Conservation (phyloP, 2,797 vertebrate species). For the Ibycter americanus region DNA sequence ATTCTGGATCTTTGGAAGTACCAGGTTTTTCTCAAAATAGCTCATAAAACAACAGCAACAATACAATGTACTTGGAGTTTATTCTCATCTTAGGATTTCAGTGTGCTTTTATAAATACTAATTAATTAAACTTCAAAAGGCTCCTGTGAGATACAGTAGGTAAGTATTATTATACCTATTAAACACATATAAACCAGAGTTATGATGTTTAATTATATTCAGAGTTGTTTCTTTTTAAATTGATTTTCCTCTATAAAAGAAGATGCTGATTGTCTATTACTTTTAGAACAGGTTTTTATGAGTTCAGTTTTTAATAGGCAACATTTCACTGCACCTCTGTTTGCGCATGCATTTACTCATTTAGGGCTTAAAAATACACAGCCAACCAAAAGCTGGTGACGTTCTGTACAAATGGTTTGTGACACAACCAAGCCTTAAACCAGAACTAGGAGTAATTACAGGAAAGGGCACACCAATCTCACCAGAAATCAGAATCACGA, state of each 20-base stretch:
- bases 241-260: conserved; percentile 50
- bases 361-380: neutral
- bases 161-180: conserved; percentile 62
- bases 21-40: neutral
- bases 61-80: neutral
- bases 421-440: neutral
- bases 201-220: conserved; percentile 48
- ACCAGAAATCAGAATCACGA: neutral
- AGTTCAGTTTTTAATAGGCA: conserved; percentile 34
- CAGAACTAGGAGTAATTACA: neutral
- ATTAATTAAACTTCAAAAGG: conserved; percentile 57
- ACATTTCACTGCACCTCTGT: conserved; percentile 25
- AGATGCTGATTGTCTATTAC: conserved; percentile 44
- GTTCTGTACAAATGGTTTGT: neutral
- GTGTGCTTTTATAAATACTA: conserved; percentile 31
- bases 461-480: neutral
- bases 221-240: conserved; percentile 48
- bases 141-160: conserved; percentile 45
- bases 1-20: neutral
- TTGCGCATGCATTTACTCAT: neutral
- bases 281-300: conserved; percentile 47
- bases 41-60: conserved; percentile 37
- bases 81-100: conserved; percentile 9
- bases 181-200: conserved; percentile 60
- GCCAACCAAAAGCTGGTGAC: neutral